A percentile compares a stretch with the other conserved stretches of the same genome.
phyloP scores from a whole-genome alignment of 2,113 vertebrate genomes.

The Silurus glanis region DNA sequence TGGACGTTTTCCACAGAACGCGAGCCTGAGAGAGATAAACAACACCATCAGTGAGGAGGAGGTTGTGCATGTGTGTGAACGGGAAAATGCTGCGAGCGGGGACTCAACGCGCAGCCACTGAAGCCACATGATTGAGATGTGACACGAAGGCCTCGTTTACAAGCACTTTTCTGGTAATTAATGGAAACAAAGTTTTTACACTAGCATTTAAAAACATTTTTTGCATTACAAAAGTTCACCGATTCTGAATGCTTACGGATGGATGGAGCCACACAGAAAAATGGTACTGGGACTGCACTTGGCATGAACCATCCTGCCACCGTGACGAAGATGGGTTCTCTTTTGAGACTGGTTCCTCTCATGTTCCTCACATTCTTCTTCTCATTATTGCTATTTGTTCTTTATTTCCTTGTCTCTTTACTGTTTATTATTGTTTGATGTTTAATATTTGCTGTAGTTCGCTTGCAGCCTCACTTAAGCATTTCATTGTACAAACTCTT shows the following conservation, averaged over 20 bases:
- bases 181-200: neutral
- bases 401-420: no score
- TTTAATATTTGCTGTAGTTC: no score
- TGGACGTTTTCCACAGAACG: conserved; percentile 43
- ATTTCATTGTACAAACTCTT: no score
- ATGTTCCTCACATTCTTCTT: no score
- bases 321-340: no score
- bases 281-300: no score
- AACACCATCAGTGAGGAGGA: neutral
- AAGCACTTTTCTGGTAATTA: neutral
- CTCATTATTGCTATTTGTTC: no score
- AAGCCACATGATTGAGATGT: neutral
- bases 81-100: neutral
- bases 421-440: no score
- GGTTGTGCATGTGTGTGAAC: neutral
- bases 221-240: neutral
- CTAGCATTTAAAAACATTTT: neutral
- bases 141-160: neutral
- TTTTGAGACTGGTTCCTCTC: no score
- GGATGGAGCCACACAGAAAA: no score
- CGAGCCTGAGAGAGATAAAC: neutral
- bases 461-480: no score
- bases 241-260: neutral
- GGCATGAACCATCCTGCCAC: no score
- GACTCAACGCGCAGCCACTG: neutral